Base-by-base conservation (phyloP, 2,797 vertebrate genomes). In the Benthosema pterotum region DNA sequence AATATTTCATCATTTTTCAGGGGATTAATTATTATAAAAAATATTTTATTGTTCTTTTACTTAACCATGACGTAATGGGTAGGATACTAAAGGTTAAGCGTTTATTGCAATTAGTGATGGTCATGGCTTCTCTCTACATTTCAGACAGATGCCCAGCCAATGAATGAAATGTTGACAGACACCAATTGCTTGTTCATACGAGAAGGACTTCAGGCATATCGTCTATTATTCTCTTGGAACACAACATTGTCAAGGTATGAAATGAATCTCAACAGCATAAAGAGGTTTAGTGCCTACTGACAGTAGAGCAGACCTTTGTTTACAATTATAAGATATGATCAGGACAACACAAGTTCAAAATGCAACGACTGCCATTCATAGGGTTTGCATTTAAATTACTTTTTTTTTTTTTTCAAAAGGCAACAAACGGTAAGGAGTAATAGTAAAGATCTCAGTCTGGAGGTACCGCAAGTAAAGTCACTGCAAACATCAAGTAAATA, bases 401-500 rank as follows among this genome's bases (percentile, higher is more conserved):
- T 38, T 32, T 32, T 2, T 6, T 32, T 32, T 32, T 32, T n/a
- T 32, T 38, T 38, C 32, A 9, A 38, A 9, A 38, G 32, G 8
- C 32, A 38, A n/a, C 3, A 2, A 11, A 38, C 32, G 2, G 32
- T 38, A 38, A 9, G 9, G 7, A 11, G 32, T 38, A 38, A 38
- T 17, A 78, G 53, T 48, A 51, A 45, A 57, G 46, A 28, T 59
- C 78, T 67, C 43, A 12, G 57, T 66, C 80, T 69, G 60, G 56
- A 72, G 57, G 65, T 69, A 60, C 74, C 73, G 67, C 65, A 11
- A 71, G 32, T 52, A 72, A 48, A 50, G 69, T 78, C 55, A 66
- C 3, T 50, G 58, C 63, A 51, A 66, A 38, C 16, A 13, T 73
- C 63, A 28, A 57, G 61, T 70, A 46, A 78, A 71, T 66, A 78